Conservation (phyloP, 2,113 vertebrate species). For the Tragelaphus strepsiceros region DNA sequence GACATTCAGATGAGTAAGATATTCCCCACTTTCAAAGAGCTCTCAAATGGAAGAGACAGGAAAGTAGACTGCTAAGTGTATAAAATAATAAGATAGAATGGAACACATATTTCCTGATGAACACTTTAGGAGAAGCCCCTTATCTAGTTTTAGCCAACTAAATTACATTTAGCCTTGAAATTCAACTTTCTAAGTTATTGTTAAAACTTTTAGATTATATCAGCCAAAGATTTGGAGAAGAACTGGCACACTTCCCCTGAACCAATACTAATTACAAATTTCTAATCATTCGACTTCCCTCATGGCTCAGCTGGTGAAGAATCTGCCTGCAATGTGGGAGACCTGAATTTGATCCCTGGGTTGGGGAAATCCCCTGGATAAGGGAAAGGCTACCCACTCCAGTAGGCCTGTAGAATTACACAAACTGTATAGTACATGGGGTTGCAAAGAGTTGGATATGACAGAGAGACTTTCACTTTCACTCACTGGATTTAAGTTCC, state of each 20-base stretch:
- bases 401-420: not conserved
- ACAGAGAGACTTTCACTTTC: too few species aligned
- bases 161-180: not conserved
- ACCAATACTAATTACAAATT: conserved; percentile 27
- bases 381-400: too few species aligned
- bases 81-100: not conserved
- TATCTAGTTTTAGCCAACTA: not conserved
- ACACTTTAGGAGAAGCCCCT: not conserved
- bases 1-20: not conserved
- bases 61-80: not conserved
- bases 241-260: not conserved
- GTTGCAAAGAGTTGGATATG: too few species aligned
- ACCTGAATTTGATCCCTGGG: too few species aligned
- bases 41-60: not conserved
- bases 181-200: not conserved
- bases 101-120: not conserved
- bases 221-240: not conserved
- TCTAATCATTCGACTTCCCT: not conserved
- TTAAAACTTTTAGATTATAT: not conserved
- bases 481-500: not conserved
- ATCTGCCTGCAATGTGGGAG: not conserved
- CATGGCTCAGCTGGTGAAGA: not conserved
- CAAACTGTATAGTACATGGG: too few species aligned
- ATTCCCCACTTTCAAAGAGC: not conserved
- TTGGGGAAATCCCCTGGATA: too few species aligned